Evolutionary conservation across 2,888 invertebrate genomes (phyloP).

Genomic region (Cantharis rufa): DNA sequence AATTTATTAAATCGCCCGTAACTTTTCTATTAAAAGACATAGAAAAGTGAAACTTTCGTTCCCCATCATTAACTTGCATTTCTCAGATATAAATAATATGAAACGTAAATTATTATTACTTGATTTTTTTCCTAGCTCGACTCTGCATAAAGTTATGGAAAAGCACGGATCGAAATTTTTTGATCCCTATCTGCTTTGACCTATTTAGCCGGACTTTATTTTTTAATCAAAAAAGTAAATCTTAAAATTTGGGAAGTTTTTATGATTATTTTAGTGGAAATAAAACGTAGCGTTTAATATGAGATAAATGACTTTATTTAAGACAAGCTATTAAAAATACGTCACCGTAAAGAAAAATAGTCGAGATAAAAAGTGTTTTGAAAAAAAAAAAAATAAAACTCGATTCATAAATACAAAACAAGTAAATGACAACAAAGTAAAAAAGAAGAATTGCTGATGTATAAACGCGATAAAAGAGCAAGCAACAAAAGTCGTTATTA

Average conservation of each 20-base stretch:
- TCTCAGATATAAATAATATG: not conserved
- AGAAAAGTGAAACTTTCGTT: not conserved
- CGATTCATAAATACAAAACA: constrained; percentile 9
- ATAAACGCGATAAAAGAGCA: constrained; percentile 19
- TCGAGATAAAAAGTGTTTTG: not conserved
- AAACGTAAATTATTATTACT: not conserved
- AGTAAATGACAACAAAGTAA: constrained; percentile 25
- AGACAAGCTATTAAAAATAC: not conserved
- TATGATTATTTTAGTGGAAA: not conserved
- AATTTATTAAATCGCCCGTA: not conserved
- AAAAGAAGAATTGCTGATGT: constrained; percentile 28
- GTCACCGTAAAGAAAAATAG: not conserved
- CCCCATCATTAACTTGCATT: not conserved
- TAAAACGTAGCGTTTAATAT: not conserved
- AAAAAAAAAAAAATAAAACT: not conserved
- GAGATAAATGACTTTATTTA: not conserved
- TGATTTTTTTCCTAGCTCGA: not conserved
- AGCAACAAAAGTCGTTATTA: constrained; percentile 34
- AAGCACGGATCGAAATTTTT: not conserved
- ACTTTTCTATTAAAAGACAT: not conserved
- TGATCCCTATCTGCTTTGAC: not conserved
- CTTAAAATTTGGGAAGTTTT: not conserved
- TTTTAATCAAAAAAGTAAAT: not conserved
- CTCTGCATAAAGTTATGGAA: no score
- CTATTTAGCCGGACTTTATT: not conserved